Base-by-base conservation (phyloP, 1,140 invertebrate species). In the Hirudo medicinalis region DNA sequence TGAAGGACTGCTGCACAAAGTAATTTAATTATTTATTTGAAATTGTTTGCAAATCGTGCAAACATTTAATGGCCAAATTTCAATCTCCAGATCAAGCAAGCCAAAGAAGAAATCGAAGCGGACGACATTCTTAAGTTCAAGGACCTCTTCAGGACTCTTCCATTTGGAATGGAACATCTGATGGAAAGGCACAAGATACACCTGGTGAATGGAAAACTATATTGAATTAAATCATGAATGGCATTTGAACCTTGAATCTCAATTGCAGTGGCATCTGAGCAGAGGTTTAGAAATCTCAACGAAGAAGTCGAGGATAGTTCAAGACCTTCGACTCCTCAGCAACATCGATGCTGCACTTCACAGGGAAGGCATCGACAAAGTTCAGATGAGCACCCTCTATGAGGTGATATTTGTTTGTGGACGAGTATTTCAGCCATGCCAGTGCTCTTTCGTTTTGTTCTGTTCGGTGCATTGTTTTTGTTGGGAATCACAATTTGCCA, bases 131-230 rank as follows among this genome's bases (percentile, higher is more conserved):
- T 70, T 20, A 49, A 70, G 53, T 36, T 70, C 32, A 49, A 70
- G 49, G 69, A 70, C 49, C n/a, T 70, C 40, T 70, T 70, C 49
- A 53, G 29, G 36, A 70, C 22, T n/a, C 49, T 49, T 54, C 69
- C 69, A 25, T 70, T 70, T 25, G 69, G 69, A 20, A 49, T 70
- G 43, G 43, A 70, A 15, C 43, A 70, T 53, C 53, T 70, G 6
- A 20, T 70, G 36, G 49, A 70, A 27, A 70, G 69, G 69, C 69
- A 70, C 53, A 54, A 70, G 53, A 70, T 70, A 6, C 69, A 70
- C 25, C 53, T 70, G 69, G 69, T 70, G 25, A 54, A 15, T 32
- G 19, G 57, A 27, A n/a, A 63, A 27, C 57, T n/a, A 63, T 4
- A 25, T 63, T 13, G 5, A 13, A 17, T 27, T 13, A n/a, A 32